Evolutionary conservation across 2,113 vertebrate genomes (phyloP), one percentile per base, ranked within the genome.

Genomic region (Cariama cristata): DNA sequence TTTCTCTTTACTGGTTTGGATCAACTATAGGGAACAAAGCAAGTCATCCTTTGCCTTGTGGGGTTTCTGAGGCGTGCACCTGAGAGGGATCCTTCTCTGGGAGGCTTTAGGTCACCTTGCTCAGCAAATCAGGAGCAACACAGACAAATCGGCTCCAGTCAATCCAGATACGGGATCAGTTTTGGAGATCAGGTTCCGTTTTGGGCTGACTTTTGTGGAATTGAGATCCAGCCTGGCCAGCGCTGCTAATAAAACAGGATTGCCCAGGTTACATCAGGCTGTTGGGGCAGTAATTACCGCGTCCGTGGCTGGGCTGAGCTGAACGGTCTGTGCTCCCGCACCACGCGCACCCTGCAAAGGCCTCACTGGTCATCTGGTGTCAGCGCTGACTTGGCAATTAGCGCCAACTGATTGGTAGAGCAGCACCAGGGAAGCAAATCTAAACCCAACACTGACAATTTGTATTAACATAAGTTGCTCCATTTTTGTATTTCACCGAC

Each of bases 151-250:
- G 16, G 42, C 64, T 35, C 53, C 9, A 4, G 35, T 1, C 3
- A 11, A 40, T 60, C 33, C 26, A 24, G 55, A 30, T 5, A n/a
- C 3, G 3, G 50, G 66, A 53, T 58, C 12, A 7, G n/a, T 27
- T 38, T 12, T 60, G 67, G 26, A 64, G 27, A 23, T 45, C 32
- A 42, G 58, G 49, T 26, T 32, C 24, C 19, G 49, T 67, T 69
- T 59, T 19, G 40, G 83, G 76, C 15, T 12, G 60, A 49, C 16
- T 86, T 63, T 18, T 30, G 26, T 44, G 62, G 85, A 59, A 53
- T 3, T 0, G 8, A 68, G 44, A 30, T n/a, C 44, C 75, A 67
- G 30, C 30, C 40, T 2, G 13, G 11, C 0, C 3, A 33, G 38
- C 11, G 4, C 38, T 28, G 53, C 74, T 35, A 22, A 50, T 32